Conservation (phyloP, 2,888 invertebrate species). For the Dasypolia templi region DNA sequence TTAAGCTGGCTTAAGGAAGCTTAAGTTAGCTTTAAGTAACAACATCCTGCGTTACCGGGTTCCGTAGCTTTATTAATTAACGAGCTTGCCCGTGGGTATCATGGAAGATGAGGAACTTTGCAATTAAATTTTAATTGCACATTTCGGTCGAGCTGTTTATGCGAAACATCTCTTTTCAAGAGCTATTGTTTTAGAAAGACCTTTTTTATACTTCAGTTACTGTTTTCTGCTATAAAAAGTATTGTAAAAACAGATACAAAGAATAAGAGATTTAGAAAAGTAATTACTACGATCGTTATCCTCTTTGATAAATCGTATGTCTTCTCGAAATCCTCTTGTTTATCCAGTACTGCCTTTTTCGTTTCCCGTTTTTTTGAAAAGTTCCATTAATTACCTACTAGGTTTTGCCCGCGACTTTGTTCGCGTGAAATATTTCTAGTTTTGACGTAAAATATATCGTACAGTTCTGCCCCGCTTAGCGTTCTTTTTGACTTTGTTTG, state of each 20-base stretch:
- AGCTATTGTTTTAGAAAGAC: background rate
- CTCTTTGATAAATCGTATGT: conserved; percentile 16
- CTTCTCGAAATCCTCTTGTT: conserved; percentile 6
- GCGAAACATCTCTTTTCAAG: conserved; percentile 6
- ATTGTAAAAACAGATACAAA: background rate
- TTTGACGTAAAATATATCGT: no score
- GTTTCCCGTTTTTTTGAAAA: no score
- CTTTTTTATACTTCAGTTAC: background rate
- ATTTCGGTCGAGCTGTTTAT: background rate
- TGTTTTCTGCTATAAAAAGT: background rate
- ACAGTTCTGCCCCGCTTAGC: no score
- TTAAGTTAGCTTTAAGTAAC: conserved; percentile 7
- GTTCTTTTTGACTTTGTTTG: no score
- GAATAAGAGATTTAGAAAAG: conserved; percentile 17
- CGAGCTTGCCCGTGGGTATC: background rate
- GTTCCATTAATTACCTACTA: no score
- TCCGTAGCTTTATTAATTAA: conserved; percentile 33
- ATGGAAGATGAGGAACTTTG: conserved; percentile 13
- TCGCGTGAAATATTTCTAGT: no score
- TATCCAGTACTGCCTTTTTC: background rate
- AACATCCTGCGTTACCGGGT: conserved; percentile 6
- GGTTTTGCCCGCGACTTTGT: no score
- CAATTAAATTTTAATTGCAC: conserved; percentile 29
- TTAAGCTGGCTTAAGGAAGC: no score
- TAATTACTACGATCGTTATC: conserved; percentile 16